phyloP scores from a whole-genome alignment of 1,140 invertebrate genomes.

The Drosophila santomea region DNA sequence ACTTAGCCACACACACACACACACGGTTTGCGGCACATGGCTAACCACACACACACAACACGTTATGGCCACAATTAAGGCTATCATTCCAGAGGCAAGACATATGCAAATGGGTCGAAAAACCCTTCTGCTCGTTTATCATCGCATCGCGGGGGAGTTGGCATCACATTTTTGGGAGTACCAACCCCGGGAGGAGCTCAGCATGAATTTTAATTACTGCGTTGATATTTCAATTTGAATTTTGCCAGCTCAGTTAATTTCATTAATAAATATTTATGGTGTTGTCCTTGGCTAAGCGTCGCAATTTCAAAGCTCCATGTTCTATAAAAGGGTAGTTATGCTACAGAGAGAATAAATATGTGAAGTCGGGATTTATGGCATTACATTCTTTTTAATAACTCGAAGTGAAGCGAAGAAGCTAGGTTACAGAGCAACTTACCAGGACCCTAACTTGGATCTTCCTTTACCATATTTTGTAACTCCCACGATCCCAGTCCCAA shows the following conservation, averaged over 20 bases:
- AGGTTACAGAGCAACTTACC: background rate
- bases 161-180: constrained; percentile 34
- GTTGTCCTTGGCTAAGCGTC: constrained; percentile 42
- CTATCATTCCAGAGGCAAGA: constrained; percentile 66
- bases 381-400: background rate
- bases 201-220: constrained; percentile 79
- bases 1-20: constrained; percentile 66
- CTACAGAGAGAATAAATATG: background rate
- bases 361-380: background rate
- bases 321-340: background rate
- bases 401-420: no score
- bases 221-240: constrained; percentile 76
- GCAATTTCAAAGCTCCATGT: constrained; percentile 31
- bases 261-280: constrained; percentile 83
- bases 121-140: constrained; percentile 49
- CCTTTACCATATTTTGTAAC: no score
- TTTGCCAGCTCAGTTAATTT: constrained; percentile 71
- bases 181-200: constrained; percentile 10
- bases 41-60: constrained; percentile 38
- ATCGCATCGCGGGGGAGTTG: constrained; percentile 23
- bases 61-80: constrained; percentile 71
- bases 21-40: constrained; percentile 24
- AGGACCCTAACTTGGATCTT: background rate
- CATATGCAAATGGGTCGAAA: constrained; percentile 62
- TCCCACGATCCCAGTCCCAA: background rate